phyloP scores from a whole-genome alignment of 2,888 invertebrate genomes.

The Conomelus anceps region DNA sequence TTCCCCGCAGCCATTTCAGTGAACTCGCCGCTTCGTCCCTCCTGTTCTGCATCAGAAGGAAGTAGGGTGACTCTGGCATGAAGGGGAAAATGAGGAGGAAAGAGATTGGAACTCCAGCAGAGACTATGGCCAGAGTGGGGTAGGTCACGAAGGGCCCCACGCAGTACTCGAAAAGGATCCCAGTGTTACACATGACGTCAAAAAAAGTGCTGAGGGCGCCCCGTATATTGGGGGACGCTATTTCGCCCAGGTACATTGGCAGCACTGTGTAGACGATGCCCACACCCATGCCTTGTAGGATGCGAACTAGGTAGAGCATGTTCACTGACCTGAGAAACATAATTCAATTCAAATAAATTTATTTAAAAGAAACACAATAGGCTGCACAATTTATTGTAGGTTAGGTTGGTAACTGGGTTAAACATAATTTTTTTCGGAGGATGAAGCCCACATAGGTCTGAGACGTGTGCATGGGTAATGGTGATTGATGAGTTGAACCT shows the following conservation, averaged over 20 bases:
- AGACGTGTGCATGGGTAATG: no score
- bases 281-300: constrained; percentile 26
- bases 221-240: constrained; percentile 46
- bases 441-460: no score
- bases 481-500: no score
- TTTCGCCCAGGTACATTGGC: constrained; percentile 84
- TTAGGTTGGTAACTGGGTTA: no score
- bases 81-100: constrained; percentile 52
- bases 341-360: no score
- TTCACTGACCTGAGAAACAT: constrained; percentile 4
- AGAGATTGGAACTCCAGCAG: constrained; percentile 51
- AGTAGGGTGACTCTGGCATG: constrained; percentile 64
- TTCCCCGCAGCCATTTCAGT: constrained; percentile 51
- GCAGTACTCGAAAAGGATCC: constrained; percentile 55
- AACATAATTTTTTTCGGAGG: no score
- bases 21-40: constrained; percentile 52
- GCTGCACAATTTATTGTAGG: no score
- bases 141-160: constrained; percentile 54
- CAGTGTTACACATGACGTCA: constrained; percentile 42
- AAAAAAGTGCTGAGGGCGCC: constrained; percentile 46
- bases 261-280: constrained; percentile 65
- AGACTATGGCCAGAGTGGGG: constrained; percentile 49
- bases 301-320: constrained; percentile 27
- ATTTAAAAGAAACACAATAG: no score
- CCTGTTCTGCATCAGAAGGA: constrained; percentile 48